phyloP scores from a whole-genome alignment of 2,113 vertebrate genomes.

The Sapayoa aenigma region DNA sequence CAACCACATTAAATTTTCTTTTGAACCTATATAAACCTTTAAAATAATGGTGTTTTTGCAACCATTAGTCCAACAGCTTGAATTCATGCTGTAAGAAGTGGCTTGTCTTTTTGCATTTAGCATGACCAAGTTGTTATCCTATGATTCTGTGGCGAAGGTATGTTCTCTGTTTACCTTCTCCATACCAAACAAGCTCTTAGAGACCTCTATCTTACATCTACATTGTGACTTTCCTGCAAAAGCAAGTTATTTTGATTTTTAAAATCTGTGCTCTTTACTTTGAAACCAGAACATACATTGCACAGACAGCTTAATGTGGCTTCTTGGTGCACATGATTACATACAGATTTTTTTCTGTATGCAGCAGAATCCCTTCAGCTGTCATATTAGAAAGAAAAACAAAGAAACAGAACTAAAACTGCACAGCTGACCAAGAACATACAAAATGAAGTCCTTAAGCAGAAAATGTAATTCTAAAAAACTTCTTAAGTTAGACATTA shows the following conservation, averaged over 20 bases:
- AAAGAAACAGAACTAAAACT: not conserved
- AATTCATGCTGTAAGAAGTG: not conserved
- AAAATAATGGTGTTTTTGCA: not conserved
- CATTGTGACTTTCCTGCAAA: not conserved
- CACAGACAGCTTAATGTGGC: not conserved
- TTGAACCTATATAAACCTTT: not conserved
- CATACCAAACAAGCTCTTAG: not conserved
- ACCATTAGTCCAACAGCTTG: not conserved
- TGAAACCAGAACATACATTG: not conserved
- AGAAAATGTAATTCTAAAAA: not conserved
- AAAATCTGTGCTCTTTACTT: not conserved
- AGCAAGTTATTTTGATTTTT: not conserved
- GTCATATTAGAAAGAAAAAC: not conserved
- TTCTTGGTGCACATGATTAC: not conserved
- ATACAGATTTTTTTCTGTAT: not conserved
- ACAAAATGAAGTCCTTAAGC: not conserved
- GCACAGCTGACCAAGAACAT: not conserved
- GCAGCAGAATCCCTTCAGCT: not conserved
- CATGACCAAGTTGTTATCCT: not conserved
- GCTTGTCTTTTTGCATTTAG: not conserved
- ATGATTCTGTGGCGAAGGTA: not conserved
- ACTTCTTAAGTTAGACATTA: not conserved
- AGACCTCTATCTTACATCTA: not conserved
- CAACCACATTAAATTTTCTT: not conserved
- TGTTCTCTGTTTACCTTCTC: not conserved